These are phyloP conservation scores for Pterois miles DNA, from an alignment of 2,797 vertebrate genomes.

Conservation along the genomic window DNA sequence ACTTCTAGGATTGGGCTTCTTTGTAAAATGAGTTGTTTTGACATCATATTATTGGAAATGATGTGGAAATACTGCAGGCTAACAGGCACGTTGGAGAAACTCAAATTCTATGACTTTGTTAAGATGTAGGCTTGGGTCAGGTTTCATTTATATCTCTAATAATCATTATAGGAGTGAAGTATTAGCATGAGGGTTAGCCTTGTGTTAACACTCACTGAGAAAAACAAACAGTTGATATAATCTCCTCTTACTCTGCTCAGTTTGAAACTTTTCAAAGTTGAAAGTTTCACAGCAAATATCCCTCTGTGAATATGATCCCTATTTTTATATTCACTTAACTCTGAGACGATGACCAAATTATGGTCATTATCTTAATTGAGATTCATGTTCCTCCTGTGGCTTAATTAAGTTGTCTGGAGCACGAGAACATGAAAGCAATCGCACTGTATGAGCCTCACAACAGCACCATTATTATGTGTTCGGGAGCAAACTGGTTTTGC, in stretches of 20 bases:
- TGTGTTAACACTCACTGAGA: neutral
- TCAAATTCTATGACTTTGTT: neutral
- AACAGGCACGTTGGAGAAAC: neutral
- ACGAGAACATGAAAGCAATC: neutral
- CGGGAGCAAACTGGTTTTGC: neutral
- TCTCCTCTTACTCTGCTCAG: too few species aligned
- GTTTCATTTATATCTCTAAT: neutral
- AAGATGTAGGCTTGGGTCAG: neutral
- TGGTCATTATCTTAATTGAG: neutral
- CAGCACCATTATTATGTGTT: neutral
- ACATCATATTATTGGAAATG: neutral
- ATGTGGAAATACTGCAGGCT: neutral
- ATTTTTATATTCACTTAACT: neutral
- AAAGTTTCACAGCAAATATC: neutral
- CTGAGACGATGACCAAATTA: neutral
- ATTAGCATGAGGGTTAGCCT: neutral
- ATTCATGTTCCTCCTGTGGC: neutral
- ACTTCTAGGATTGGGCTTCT: neutral
- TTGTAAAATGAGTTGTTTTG: neutral
- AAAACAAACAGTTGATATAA: neutral
- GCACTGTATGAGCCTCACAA: neutral
- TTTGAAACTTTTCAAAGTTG: neutral
- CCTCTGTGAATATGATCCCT: neutral
- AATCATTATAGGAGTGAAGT: neutral
- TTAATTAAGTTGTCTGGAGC: neutral